Evolutionary conservation across 2,113 vertebrate species (phyloP), one percentile per base, ranked within the genome.

Genomic region (Neodon shergylaensis): DNA sequence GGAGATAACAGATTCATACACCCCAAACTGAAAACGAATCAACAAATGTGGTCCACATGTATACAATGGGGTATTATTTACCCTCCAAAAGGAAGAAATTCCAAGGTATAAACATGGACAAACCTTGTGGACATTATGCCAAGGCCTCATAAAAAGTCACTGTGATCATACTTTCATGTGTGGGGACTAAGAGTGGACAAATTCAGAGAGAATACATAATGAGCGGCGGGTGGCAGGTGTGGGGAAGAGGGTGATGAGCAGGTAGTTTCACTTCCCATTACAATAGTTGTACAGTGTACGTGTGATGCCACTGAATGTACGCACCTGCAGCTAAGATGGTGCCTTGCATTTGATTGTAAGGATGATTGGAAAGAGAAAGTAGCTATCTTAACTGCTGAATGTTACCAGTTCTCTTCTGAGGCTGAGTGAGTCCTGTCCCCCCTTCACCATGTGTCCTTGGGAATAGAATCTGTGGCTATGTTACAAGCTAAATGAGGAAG

Each of bases 211-310:
- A 47, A 89, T 74, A 65, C n/a, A 49, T 10, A 61, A 42, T 13
- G 3, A 33, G 33, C 10, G 3, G 33, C 17, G 11, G n/a, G 47
- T 39, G 3, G 14, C 0, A 2, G 47, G 78, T 4, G 6, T 7
- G 19, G 26, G 16, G 24, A 9, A 52, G 22, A 73, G 36, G 36
- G 42, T 12, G 5, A 12, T 6, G 6, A 1, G 66, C 8, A 28
- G 22, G 19, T 2, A 36, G 24, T 31, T 85, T 79, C 58, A 7
- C 31, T 88, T 68, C 63, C 42, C 14, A 4, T 47, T 6, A 17
- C 22, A 26, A 68, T 22, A 7, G 26, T 7, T 68, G 8, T 33
- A 26, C 39, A 70, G 4, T 24, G 1, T 1, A 12, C 66, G 0
- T 5, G 9, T 5, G 26, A 21, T n/a, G 19, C 47, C 44, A 39